Percentiles rank a stretch among this genome's conserved stretches.
These are phyloP conservation scores for Xestia xanthographa DNA, from an alignment of 2,888 invertebrate genomes.

Conservation along the genomic window DNA sequence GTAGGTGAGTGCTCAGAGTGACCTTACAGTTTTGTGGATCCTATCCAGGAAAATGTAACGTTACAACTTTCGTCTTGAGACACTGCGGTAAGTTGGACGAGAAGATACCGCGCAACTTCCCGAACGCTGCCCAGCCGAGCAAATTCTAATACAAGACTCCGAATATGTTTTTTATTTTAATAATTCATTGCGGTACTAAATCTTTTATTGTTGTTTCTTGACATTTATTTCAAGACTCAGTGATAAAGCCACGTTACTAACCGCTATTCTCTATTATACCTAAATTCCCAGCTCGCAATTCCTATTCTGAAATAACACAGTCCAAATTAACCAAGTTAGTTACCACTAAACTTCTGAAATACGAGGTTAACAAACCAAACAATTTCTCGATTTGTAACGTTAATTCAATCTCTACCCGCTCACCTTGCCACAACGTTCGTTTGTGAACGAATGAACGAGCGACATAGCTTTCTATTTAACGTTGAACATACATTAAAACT, in stretches of 20 bases:
- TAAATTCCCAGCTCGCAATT: background rate
- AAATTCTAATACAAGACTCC: no score
- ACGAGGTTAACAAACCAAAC: conserved; percentile 22
- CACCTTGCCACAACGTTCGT: conserved; percentile 29
- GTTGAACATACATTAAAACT: conserved; percentile 68
- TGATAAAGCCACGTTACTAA: background rate
- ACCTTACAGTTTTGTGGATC: no score
- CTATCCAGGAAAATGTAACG: no score
- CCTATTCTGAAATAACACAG: conserved; percentile 5
- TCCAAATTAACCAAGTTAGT: background rate
- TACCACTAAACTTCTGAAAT: conserved; percentile 9
- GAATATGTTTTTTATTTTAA: no score
- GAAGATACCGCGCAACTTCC: no score
- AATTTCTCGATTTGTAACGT: conserved; percentile 25
- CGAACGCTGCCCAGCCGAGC: no score
- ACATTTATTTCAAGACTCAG: background rate
- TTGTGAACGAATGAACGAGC: conserved; percentile 44
- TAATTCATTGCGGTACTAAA: background rate
- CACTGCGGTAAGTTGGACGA: no score
- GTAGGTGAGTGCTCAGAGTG: no score
- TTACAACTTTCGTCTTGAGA: no score
- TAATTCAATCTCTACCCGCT: conserved; percentile 36
- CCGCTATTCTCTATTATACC: background rate
- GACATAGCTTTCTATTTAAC: conserved; percentile 56
- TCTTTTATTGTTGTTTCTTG: background rate